Conservation (phyloP, 2,888 invertebrate genomes). For the Antitype chi region DNA sequence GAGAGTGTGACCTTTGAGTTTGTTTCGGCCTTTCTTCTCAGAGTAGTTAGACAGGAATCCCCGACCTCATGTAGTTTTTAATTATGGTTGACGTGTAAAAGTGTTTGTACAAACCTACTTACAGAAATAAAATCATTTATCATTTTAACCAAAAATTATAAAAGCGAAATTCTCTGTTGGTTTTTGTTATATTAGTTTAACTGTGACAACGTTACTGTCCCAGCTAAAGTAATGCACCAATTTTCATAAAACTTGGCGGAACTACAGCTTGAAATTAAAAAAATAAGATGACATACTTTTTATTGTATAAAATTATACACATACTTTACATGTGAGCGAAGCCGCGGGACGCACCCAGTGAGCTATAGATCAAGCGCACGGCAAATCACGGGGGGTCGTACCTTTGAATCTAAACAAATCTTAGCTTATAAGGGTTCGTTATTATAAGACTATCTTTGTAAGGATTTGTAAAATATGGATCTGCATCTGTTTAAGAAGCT, state of each 20-base stretch:
- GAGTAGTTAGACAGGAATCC: no score
- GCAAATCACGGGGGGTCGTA: constrained; percentile 17
- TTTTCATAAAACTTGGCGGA: neutral
- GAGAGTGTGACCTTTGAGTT: no score
- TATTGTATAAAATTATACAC: neutral
- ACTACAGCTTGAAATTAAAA: neutral
- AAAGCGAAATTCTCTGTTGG: neutral
- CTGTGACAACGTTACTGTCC: neutral
- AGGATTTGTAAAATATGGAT: constrained; percentile 31
- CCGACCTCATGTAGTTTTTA: no score
- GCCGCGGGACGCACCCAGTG: constrained; percentile 20
- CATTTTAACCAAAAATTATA: neutral
- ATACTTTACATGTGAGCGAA: neutral
- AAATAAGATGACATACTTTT: neutral
- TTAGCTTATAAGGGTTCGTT: constrained; percentile 36
- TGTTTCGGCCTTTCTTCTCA: no score
- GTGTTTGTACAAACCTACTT: no score
- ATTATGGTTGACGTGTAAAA: no score
- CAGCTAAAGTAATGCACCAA: neutral
- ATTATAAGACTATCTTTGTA: constrained; percentile 32
- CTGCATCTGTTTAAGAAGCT: constrained; percentile 40
- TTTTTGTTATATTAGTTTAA: neutral
- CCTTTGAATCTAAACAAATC: constrained; percentile 38
- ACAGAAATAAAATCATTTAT: no score
- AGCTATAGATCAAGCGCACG: constrained; percentile 21